Evolutionary conservation across 37 sponge, comb jelly and placozoan genomes (phyloP), one percentile per base, ranked within the genome.

Genomic region (Aphrocallistes beatrix): DNA sequence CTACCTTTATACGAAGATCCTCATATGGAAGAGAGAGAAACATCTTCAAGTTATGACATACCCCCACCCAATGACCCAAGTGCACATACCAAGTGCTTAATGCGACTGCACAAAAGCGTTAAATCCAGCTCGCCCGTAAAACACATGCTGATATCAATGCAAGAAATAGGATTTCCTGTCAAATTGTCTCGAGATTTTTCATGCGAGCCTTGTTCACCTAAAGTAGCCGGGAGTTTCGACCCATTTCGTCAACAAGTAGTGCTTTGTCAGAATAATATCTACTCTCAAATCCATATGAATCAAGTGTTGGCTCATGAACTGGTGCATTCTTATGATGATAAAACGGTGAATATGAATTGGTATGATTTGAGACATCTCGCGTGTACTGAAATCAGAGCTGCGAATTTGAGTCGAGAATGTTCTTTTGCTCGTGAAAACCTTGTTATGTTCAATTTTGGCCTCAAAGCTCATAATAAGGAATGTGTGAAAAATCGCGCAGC

Each of bases 341-440:
- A 95, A 45, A 47, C 94, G 0, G 92, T 90, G 30, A 50, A 89
- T n/a, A 39, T 93, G 25, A 91, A 95, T 86, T 95, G 92, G 92
- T 39, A 83, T 6, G 83, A 95, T 85, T 39, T 95, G 32, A 47
- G 91, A 9, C 96, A 95, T 82, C 38, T 93, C n/a, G 96, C 96
- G 13, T 95, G 96, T 45, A 83, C 96, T 19, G 96, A 95, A 87
- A 88, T 93, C 19, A 81, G 94, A 83, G 96, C 96, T 81, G 96
- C 96, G 23, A 95, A 89, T 49, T 88, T 95, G n/a, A 95, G 96
- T 89, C 91, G 94, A 36, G 96, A 95, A 37, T 95, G 96, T 51
- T 93, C 93, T 85, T 95, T 92, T 50, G 91, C 91, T 91, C 91
- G 92, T 50, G 96, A 95, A 81, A 93, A 88, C 36, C 93, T 95